A percentile compares a stretch with the other conserved stretches of the same genome.
Evolutionary conservation across 2,113 vertebrate genomes (phyloP).

Genomic region (Opisthocomus hoazin): DNA sequence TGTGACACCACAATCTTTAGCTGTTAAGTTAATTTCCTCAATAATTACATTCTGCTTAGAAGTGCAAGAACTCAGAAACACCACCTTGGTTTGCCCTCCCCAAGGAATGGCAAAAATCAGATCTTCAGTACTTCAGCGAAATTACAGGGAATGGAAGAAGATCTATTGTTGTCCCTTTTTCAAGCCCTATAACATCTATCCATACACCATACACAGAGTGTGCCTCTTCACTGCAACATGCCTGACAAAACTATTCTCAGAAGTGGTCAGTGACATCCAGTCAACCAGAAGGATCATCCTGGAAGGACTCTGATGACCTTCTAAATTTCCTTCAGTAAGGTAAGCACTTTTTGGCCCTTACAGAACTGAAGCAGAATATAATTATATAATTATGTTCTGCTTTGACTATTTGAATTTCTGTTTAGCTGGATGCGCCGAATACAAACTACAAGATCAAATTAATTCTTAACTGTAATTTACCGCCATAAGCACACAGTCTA

Average conservation of each 20-base stretch:
- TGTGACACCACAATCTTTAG: constrained; percentile 59
- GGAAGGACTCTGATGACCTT: background rate
- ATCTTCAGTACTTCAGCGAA: background rate
- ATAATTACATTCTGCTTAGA: constrained; percentile 70
- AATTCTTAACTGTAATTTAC: background rate
- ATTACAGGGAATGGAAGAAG: background rate
- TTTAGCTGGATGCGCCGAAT: background rate
- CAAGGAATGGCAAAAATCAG: background rate
- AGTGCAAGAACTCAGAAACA: constrained; percentile 48
- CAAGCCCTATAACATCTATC: background rate
- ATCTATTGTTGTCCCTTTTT: background rate
- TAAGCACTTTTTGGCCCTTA: background rate
- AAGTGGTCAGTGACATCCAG: background rate
- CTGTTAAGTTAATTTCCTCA: constrained; percentile 72
- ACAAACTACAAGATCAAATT: background rate
- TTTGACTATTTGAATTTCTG: background rate
- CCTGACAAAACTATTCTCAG: background rate
- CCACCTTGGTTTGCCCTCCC: background rate
- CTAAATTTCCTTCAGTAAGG: background rate
- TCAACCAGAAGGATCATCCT: background rate
- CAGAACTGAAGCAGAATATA: background rate
- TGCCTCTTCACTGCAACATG: background rate
- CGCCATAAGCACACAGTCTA: background rate
- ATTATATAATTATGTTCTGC: background rate
- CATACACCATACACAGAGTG: background rate